Percentiles rank a stretch among this genome's conserved stretches.
Evolutionary conservation across 92 coral and sea anemone genomes (phyloP).

Genomic region (Heteractis magnifica): DNA sequence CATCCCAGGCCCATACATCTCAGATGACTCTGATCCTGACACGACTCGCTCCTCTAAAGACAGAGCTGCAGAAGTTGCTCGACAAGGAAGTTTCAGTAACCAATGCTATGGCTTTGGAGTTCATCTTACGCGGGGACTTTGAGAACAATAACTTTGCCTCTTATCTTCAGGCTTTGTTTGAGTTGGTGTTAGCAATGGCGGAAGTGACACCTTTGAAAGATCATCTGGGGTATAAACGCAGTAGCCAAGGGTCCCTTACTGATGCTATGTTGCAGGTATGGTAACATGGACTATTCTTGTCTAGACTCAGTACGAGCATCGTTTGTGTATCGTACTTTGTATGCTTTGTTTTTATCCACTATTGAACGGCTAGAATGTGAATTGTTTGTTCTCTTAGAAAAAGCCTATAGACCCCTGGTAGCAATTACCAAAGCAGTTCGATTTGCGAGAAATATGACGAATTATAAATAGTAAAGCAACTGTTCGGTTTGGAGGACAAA

Average conservation of each 20-base stretch:
- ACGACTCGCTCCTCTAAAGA: conserved; percentile 68
- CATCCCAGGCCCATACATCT: conserved; percentile 37
- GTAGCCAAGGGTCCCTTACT: conserved; percentile 29
- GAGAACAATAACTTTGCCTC: conserved; percentile 92
- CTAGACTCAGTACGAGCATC: background rate
- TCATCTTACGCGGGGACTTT: conserved; percentile 87
- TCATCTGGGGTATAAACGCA: conserved; percentile 20
- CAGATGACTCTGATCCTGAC: conserved; percentile 50
- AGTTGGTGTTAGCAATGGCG: conserved; percentile 73
- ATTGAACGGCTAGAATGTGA: too few species aligned
- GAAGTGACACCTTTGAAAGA: conserved; percentile 57
- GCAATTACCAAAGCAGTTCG: too few species aligned
- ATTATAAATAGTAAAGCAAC: too few species aligned
- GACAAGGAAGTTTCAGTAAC: conserved; percentile 90
- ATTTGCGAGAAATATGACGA: too few species aligned
- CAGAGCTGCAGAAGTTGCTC: conserved; percentile 81
- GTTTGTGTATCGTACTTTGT: too few species aligned
- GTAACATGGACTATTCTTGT: background rate
- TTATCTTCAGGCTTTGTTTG: conserved; percentile 87
- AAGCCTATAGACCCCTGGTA: too few species aligned
- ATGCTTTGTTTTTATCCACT: too few species aligned
- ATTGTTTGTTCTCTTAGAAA: too few species aligned
- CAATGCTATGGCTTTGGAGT: conserved; percentile 78
- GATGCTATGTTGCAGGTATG: conserved; percentile 32
- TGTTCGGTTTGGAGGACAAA: too few species aligned